Percentiles rank a stretch among this genome's conserved stretches.
phyloP scores from a whole-genome alignment of 2,888 invertebrate genomes.

The Trichopoda pennipes region DNA sequence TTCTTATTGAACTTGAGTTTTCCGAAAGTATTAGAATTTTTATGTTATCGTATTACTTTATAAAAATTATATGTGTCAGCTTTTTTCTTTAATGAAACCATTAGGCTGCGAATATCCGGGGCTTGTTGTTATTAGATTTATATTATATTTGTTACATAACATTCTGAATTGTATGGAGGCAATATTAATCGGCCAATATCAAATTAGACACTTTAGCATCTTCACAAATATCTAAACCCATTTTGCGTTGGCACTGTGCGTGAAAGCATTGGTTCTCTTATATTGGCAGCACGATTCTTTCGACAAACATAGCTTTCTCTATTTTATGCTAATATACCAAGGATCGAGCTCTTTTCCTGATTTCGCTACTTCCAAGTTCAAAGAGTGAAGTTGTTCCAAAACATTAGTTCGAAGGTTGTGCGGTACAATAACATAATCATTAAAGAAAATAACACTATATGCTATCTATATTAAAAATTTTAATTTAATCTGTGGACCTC shows the following conservation, averaged over 20 bases:
- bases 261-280: constrained; percentile 60
- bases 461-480: no score
- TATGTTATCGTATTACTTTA: no score
- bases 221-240: constrained; percentile 54
- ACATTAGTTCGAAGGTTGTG: background rate
- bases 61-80: no score
- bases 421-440: constrained; percentile 59
- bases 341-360: constrained; percentile 68
- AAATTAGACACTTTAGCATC: constrained; percentile 44
- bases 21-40: no score
- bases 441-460: constrained; percentile 58
- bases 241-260: constrained; percentile 41
- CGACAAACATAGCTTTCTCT: constrained; percentile 66
- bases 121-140: no score
- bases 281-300: constrained; percentile 52
- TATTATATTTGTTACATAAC: no score
- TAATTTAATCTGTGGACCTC: no score
- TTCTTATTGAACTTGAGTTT: no score
- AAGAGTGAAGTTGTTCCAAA: constrained; percentile 66
- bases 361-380: constrained; percentile 70
- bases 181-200: constrained; percentile 58
- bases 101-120: no score
- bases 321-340: constrained; percentile 71
- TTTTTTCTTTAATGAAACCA: no score
- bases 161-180: no score